Percentiles rank a stretch among this genome's conserved stretches.
These are phyloP conservation scores for Cariama cristata DNA, from an alignment of 2,113 vertebrate genomes.

Conservation along the genomic window DNA sequence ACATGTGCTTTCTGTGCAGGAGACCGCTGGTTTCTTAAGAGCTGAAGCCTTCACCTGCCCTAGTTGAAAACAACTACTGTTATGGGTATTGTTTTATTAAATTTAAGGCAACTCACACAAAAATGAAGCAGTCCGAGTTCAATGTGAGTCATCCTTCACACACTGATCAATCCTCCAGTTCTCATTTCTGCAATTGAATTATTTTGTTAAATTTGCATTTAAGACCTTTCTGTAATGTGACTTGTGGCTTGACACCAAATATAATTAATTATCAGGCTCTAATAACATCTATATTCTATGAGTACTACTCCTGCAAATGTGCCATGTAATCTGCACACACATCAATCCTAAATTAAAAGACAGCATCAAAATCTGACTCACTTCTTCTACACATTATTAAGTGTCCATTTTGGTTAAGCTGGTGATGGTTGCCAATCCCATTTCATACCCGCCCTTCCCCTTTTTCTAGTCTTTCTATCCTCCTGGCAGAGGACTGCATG, in stretches of 20 bases:
- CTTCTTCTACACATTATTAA: neutral
- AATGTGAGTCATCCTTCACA: neutral
- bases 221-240: neutral
- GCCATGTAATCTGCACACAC: neutral
- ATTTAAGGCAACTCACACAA: neutral
- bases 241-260: neutral
- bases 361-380: slow-evolving; percentile 30
- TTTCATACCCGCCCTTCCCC: neutral
- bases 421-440: neutral
- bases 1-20: neutral
- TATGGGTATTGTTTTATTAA: neutral
- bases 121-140: neutral
- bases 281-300: neutral
- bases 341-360: slow-evolving; percentile 41
- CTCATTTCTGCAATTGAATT: neutral
- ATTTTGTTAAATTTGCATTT: neutral
- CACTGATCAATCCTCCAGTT: neutral
- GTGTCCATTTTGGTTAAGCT: neutral
- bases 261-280: neutral
- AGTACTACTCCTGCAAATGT: neutral
- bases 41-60: neutral
- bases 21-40: neutral
- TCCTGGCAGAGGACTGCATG: neutral
- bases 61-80: neutral
- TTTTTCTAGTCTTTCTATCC: neutral